Evolutionary conservation across 1,140 invertebrate genomes (phyloP), one percentile per base, ranked within the genome.

Genomic region (Chironomus tepperi): DNA sequence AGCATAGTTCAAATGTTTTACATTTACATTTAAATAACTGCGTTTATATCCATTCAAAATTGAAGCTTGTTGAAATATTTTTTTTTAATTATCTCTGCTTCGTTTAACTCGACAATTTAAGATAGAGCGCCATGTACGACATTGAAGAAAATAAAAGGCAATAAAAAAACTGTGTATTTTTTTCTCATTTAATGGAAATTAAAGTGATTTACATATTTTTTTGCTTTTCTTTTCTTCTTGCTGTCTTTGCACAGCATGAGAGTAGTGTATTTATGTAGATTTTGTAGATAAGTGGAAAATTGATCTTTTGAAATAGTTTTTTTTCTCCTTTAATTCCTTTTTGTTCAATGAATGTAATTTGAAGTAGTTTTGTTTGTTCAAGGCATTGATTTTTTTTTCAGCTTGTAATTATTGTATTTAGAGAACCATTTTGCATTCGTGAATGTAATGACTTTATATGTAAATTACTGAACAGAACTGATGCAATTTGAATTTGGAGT

Each of bases 271-370:
- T n/a, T 57, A n/a, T 57, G 47, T 57, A 57, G 47, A 57, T 57
- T 57, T 57, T n/a, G 5, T 57, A 57, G 47, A 57, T 57, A 57
- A 57, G 47, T 57, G 47, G 47, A 57, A 57, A 57, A 57, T 57
- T 57, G 47, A 57, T 57, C 47, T 57, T n/a, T n/a, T 57, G 47
- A 57, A 57, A 57, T 57, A n/a, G n/a, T 57, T 57, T 57, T 57
- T 57, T 57, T 47, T 47, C 43, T 47, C 7, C 12, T n/a, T 57
- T 5, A 34, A 5, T 34, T 34, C 24, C 24, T 34, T 34, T 57
- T 12, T 57, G 47, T 57, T 57, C n/a, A 57, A 57, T 57, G 47
- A 57, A n/a, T 57, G 47, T 57, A n/a, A 57, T 57, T 57, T 34
- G 24, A 34, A 34, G 24, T 5, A 34, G 24, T 34, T 34, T 34